Percentiles rank a stretch among this genome's conserved stretches.
phyloP scores from a whole-genome alignment of 2,888 invertebrate genomes.

The Polia nebulosa region DNA sequence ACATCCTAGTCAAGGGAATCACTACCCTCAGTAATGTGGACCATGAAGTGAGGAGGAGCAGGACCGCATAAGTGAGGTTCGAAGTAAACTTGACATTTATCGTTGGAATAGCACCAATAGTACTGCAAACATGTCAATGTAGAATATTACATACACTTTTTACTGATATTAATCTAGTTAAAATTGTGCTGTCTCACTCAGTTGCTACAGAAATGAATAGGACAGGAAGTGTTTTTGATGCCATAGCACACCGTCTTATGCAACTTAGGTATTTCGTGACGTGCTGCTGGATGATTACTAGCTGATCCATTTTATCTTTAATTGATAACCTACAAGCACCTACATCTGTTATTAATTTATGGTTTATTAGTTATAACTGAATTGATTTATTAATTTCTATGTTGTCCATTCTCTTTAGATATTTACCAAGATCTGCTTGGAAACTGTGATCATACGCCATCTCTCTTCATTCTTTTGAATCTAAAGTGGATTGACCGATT shows the following conservation, averaged over 20 bases:
- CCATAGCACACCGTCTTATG: background rate
- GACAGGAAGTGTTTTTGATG: background rate
- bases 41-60: too few species aligned
- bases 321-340: conserved; percentile 35
- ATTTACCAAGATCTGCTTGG: background rate
- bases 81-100: too few species aligned
- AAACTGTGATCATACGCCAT: too few species aligned
- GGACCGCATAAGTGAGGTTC: too few species aligned
- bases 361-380: background rate
- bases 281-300: background rate
- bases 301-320: conserved; percentile 28
- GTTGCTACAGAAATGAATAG: background rate
- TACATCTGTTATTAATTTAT: conserved; percentile 23
- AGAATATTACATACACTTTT: too few species aligned
- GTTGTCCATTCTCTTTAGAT: background rate
- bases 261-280: conserved; percentile 10
- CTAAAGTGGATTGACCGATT: too few species aligned
- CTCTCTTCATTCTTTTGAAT: too few species aligned
- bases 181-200: background rate
- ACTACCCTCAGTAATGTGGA: too few species aligned
- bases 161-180: too few species aligned
- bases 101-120: too few species aligned
- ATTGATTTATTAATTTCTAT: conserved; percentile 16
- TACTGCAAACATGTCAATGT: too few species aligned
- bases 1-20: too few species aligned